Base-by-base conservation (phyloP, 2,888 invertebrate genomes). In the Noctua fimbriata region DNA sequence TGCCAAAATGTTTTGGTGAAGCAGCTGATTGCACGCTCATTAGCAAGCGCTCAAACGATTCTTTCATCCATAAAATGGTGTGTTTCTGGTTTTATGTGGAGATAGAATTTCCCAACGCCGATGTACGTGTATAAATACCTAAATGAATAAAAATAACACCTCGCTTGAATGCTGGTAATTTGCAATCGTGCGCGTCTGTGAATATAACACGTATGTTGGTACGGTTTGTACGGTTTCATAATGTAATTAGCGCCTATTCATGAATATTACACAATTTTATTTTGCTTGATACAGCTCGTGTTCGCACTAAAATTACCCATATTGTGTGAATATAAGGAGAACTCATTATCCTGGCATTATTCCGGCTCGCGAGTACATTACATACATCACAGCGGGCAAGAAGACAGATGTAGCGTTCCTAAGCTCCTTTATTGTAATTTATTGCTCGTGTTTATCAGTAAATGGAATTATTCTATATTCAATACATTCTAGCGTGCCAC, bases 381-480 rank as follows among this genome's bases (percentile, higher is more conserved):
- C 77, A 79, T 81, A 84, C 78, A 82, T 88, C 88, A 88, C 67
- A 79, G 73, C 73, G 75, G 69, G 36, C 79, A 28, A 83, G 65
- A 82, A 88, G 85, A 89, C 82, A 82, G 84, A 88, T 85, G 88
- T 86, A 90, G 83, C 85, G 85, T 69, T 73, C 78, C 81, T 81
- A 81, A 85, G 83, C 84, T 75, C 81, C 71, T 83, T 90, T 87
- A 91, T 87, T 88, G 88, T 90, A 90, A 90, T 89, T 90, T 88
- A 91, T 91, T 87, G 87, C 82, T 87, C 84, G 83, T 91, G 88
- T 91, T 89, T 88, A 90, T 87, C 90, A 88, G 85, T 89, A 89
- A 91, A 91, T 88, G 87, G 87, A 90, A 91, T 92, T 91, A 90
- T 91, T 91, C 89, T 87, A 75, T 85, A 86, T 90, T 92, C 91